Conservation (phyloP, 30 jellyfish, hydroid and myxozoan species). For the Turritopsis dohrnii region DNA sequence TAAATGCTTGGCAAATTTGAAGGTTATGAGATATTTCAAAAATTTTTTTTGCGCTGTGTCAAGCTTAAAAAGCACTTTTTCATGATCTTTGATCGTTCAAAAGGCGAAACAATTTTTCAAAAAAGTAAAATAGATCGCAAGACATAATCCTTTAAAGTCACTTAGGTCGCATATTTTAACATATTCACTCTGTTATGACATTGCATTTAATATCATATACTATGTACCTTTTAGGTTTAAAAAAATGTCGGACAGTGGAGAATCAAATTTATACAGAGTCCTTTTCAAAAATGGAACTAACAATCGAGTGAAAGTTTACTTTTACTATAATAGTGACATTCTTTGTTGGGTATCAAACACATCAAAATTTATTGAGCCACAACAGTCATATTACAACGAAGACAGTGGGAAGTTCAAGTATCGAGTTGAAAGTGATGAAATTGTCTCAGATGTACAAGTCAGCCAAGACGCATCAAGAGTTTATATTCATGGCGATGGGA, state of each 20-base stretch:
- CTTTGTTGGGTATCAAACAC: background rate
- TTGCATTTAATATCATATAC: too few relatives aligned
- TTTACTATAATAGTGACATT: background rate
- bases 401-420: background rate
- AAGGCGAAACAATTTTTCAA: too few relatives aligned
- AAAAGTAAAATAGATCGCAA: too few relatives aligned
- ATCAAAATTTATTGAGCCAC: background rate
- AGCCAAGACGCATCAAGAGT: background rate
- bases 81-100: too few relatives aligned
- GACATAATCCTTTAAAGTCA: too few relatives aligned
- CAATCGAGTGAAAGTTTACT: background rate
- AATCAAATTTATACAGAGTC: background rate
- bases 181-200: too few relatives aligned
- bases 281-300: background rate
- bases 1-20: too few relatives aligned
- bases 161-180: too few relatives aligned
- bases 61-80: too few relatives aligned
- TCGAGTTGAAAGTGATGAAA: background rate
- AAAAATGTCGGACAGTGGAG: background rate
- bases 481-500: background rate
- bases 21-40: too few relatives aligned
- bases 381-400: background rate
- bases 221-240: background rate
- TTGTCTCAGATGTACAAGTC: background rate
- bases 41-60: too few relatives aligned